Conservation (phyloP, 2,797 vertebrate genomes). For the Sphaeramia orbicularis region DNA sequence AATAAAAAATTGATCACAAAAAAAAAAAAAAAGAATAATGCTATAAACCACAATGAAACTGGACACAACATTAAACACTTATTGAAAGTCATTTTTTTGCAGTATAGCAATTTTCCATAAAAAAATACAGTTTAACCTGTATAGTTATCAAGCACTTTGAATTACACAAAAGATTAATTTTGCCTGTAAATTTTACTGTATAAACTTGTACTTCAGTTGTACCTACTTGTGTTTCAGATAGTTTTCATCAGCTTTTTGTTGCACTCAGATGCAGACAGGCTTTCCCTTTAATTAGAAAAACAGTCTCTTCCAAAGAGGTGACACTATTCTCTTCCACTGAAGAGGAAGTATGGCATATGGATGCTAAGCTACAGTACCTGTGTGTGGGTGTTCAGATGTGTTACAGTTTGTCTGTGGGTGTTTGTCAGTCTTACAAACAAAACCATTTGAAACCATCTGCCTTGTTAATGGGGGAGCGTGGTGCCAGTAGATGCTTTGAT, state of each 20-base stretch:
- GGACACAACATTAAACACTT: not conserved
- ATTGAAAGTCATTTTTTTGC: not conserved
- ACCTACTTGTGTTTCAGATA: constrained; percentile 10
- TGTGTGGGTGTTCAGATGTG: constrained; percentile 55
- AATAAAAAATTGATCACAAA: too few relatives aligned
- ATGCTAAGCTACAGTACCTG: constrained; percentile 48
- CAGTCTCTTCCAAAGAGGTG: constrained; percentile 37
- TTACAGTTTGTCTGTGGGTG: constrained; percentile 61
- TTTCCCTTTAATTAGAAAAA: constrained; percentile 47
- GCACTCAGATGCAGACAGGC: constrained; percentile 24
- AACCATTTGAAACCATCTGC: constrained; percentile 72
- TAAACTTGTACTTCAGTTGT: constrained; percentile 3
- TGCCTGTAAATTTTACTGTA: not conserved
- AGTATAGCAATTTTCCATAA: not conserved
- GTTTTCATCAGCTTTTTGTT: constrained; percentile 25
- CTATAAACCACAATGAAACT: not conserved
- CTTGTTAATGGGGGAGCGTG: constrained; percentile 64
- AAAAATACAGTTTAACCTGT: not conserved
- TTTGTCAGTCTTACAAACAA: constrained; percentile 70
- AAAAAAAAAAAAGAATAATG: not conserved
- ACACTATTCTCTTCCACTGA: constrained; percentile 32
- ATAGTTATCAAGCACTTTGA: not conserved
- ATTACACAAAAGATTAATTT: constrained; percentile 7
- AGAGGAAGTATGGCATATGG: constrained; percentile 53
- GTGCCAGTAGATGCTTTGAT: constrained; percentile 68